These are phyloP conservation scores for Nymphalis urticae DNA, from an alignment of 2,888 invertebrate species.

Conservation along the genomic window DNA sequence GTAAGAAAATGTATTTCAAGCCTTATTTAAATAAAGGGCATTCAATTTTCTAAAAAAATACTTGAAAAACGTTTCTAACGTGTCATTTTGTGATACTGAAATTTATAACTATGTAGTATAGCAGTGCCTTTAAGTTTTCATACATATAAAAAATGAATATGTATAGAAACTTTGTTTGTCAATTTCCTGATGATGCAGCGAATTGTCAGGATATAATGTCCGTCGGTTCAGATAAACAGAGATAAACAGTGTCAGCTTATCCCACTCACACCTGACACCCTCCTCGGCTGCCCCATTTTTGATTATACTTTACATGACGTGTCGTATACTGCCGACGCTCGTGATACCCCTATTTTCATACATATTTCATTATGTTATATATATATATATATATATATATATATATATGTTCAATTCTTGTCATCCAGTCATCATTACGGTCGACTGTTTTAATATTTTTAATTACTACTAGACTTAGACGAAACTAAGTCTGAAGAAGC, in stretches of 20 bases:
- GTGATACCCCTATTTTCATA: constrained; percentile 50
- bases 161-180: constrained; percentile 66
- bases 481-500: too few species aligned
- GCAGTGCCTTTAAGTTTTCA: constrained; percentile 1
- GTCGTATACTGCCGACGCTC: constrained; percentile 48
- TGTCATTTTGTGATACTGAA: too few species aligned
- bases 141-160: constrained; percentile 28
- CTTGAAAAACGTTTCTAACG: too few species aligned
- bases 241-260: constrained; percentile 37
- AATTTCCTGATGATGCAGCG: constrained; percentile 71
- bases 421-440: constrained; percentile 58
- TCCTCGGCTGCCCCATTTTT: constrained; percentile 63
- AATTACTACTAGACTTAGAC: background rate
- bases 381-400: too few species aligned
- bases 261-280: constrained; percentile 36
- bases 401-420: too few species aligned
- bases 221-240: constrained; percentile 72
- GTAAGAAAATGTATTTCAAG: too few species aligned
- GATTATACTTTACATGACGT: constrained; percentile 61
- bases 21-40: too few species aligned
- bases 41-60: too few species aligned
- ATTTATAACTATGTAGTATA: too few species aligned
- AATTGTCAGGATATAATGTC: constrained; percentile 64
- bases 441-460: constrained; percentile 59
- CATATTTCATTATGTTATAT: constrained; percentile 58